Evolutionary conservation across 2,113 vertebrate genomes (phyloP), one percentile per base, ranked within the genome.

Genomic region (Gymnobelideus leadbeateri): DNA sequence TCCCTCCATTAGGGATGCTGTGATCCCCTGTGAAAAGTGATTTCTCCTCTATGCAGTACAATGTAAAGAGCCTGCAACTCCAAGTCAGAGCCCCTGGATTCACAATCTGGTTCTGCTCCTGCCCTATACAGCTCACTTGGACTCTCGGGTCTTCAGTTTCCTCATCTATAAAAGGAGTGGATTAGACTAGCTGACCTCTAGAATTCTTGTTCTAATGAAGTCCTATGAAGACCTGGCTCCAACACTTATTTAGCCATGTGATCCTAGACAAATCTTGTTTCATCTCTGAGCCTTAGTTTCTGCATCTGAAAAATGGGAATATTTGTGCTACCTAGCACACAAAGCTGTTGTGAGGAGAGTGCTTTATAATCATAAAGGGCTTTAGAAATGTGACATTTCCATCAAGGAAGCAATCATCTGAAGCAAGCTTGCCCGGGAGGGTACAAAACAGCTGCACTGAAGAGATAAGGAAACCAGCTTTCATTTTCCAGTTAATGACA

Each of bases 401-500:
- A 77, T 77, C 28, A 93, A 93, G 55, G 23, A 96, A 91, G 57
- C 23, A 51, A 84, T 61, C 52, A 93, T 37, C 31, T 91, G 0
- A 96, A 92, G 31, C 54, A 25, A 94, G 8, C 50, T 28, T 93
- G 31, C 49, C 52, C 68, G 91, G 53, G 93, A 93, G 31, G 95
- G n/a, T 8, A 21, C 43, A 1, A 31, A 94, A 92, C 47, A 96
- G 23, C 49, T 91, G 49, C 54, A 50, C 43, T 25, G 46, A 95
- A 52, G 31, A 93, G 37, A 92, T 54, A 61, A 89, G 25, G 31
- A 26, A 95, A 77, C n/a, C 26, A 93, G 51, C 26, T 46, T 92
- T 28, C 51, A 94, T 91, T 94, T 95, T 89, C 51, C 51, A 96
- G 77, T 47, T 93, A 95, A 93, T 43, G 50, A 68, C 28, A 53